Percentiles rank a stretch among this genome's conserved stretches.
Conservation (phyloP, 2,888 invertebrate species). For the Phorcus lineatus region DNA sequence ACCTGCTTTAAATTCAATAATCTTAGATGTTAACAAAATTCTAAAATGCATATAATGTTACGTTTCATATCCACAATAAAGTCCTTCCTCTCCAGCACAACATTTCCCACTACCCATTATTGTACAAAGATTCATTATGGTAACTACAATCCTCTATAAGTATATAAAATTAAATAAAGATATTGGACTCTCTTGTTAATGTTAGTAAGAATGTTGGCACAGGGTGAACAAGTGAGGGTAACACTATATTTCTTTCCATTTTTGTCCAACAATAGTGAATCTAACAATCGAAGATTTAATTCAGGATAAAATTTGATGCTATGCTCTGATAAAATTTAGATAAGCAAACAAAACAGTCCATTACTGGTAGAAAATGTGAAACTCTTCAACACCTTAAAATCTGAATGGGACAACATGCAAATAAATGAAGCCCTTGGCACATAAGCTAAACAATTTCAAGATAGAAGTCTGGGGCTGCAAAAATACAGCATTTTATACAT, state of each 20-base stretch:
- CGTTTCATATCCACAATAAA: too few relatives aligned
- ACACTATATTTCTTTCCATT: too few relatives aligned
- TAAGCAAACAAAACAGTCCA: background rate
- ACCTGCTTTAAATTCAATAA: background rate
- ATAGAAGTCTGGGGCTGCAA: too few relatives aligned
- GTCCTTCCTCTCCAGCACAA: too few relatives aligned
- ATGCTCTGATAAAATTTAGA: too few relatives aligned
- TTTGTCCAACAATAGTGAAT: too few relatives aligned
- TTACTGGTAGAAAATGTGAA: background rate
- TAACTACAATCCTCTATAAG: background rate
- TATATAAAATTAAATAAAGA: background rate
- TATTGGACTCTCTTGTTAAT: background rate
- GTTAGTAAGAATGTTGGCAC: too few relatives aligned
- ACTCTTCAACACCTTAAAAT: background rate
- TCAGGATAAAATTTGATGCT: too few relatives aligned
- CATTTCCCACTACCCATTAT: background rate
- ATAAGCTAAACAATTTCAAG: constrained; percentile 3
- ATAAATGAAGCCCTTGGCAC: background rate
- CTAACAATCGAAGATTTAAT: too few relatives aligned
- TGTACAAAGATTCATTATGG: background rate
- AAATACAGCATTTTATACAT: too few relatives aligned
- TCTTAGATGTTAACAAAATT: background rate
- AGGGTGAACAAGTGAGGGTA: too few relatives aligned
- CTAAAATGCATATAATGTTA: too few relatives aligned
- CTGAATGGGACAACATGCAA: constrained; percentile 1